These are phyloP conservation scores for Leucophenga maculata DNA, from an alignment of 2,888 invertebrate species.

Conservation along the genomic window DNA sequence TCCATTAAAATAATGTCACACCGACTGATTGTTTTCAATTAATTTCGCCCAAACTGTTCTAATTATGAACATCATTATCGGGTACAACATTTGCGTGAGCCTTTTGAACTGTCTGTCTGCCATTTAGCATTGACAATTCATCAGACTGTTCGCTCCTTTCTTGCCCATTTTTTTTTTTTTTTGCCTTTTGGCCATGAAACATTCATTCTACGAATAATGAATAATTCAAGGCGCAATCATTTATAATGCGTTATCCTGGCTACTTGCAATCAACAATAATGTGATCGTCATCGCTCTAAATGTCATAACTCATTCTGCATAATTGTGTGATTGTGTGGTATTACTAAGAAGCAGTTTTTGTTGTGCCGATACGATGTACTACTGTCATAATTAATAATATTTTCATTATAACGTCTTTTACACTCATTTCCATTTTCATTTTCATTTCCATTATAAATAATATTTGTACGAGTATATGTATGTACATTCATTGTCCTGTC, in stretches of 20 bases:
- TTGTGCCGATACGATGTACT: conserved; percentile 25
- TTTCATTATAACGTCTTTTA: conserved; percentile 64
- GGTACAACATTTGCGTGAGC: conserved; percentile 30
- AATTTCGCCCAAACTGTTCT: conserved; percentile 33
- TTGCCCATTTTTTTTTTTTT: background rate
- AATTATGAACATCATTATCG: conserved; percentile 48
- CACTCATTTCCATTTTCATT: background rate
- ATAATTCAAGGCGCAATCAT: background rate
- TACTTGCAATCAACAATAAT: background rate
- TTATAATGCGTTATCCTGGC: conserved; percentile 6
- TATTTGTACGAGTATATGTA: background rate
- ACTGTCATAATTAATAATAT: conserved; percentile 66
- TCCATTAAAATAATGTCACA: background rate
- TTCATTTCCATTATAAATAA: background rate
- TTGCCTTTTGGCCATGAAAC: conserved; percentile 1
- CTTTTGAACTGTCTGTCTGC: conserved; percentile 57
- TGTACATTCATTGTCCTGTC: conserved; percentile 13
- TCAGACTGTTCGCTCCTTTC: too few species aligned
- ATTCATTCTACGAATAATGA: conserved; percentile 2
- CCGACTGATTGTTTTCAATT: conserved; percentile 54
- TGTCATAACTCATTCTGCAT: conserved; percentile 16
- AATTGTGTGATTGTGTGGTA: background rate
- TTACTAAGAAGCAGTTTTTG: background rate
- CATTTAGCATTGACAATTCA: background rate
- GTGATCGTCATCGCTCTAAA: conserved; percentile 5